Percentiles rank a stretch among this genome's conserved stretches.
Evolutionary conservation across 2,797 vertebrate genomes (phyloP).

Genomic region (Chiloscyllium punctatum): DNA sequence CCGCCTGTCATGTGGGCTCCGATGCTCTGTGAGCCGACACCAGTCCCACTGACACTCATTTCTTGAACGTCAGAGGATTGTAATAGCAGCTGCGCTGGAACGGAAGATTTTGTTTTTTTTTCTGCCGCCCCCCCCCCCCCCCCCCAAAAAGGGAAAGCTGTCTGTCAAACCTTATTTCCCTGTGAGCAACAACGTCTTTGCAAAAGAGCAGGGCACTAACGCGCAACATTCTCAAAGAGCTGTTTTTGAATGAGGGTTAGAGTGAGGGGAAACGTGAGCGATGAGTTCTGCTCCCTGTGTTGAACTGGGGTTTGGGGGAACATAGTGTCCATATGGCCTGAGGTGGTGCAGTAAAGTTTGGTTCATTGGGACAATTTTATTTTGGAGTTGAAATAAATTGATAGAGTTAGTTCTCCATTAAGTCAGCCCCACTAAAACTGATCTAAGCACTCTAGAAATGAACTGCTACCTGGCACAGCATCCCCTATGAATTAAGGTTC

Average conservation of each 20-base stretch:
- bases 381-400: background rate
- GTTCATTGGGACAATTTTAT: background rate
- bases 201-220: background rate
- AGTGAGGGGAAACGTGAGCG: background rate
- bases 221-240: background rate
- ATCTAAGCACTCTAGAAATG: background rate
- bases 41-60: background rate
- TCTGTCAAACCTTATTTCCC: background rate
- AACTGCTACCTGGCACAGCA: background rate
- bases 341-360: background rate
- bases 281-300: background rate
- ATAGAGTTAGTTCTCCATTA: background rate
- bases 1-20: background rate
- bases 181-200: background rate
- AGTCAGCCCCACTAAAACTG: background rate
- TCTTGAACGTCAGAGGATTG: conserved; percentile 1
- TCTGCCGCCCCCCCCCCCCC: too few relatives aligned
- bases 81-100: background rate
- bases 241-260: background rate
- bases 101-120: background rate
- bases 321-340: background rate
- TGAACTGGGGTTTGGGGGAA: background rate
- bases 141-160: background rate
- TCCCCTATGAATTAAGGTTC: background rate
- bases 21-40: conserved; percentile 8